Evolutionary conservation across 2,113 vertebrate species (phyloP).

Genomic region (Osmerus mordax): DNA sequence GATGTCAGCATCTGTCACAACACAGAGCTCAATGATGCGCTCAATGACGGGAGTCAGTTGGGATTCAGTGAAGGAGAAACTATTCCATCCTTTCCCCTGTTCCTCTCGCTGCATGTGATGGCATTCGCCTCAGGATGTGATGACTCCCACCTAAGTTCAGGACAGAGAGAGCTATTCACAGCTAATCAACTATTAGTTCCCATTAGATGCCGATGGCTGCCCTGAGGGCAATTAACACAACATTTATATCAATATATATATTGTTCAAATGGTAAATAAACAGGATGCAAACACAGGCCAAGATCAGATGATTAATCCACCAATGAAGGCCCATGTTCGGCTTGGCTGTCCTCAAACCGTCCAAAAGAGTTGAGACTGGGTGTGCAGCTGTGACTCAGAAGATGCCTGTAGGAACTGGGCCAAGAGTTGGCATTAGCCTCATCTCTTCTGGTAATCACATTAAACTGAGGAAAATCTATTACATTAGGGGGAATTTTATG

Average conservation of each 20-base stretch:
- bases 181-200: neutral
- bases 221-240: neutral
- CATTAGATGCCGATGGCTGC: neutral
- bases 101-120: neutral
- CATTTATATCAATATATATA: neutral
- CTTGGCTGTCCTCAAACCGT: neutral
- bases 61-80: neutral
- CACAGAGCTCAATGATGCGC: neutral
- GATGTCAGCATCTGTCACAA: neutral
- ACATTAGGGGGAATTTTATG: no score
- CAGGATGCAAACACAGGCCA: neutral
- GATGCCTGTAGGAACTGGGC: neutral
- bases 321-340: no score
- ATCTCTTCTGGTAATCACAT: no score
- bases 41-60: neutral
- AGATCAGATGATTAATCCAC: neutral
- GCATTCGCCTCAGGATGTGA: neutral
- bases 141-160: neutral
- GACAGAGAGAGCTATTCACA: neutral
- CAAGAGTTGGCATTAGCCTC: no score
- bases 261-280: neutral
- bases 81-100: neutral
- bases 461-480: no score
- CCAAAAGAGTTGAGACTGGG: neutral
- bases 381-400: neutral